Base-by-base conservation (phyloP, 2,113 vertebrate species). In the Eleginops maclovinus region DNA sequence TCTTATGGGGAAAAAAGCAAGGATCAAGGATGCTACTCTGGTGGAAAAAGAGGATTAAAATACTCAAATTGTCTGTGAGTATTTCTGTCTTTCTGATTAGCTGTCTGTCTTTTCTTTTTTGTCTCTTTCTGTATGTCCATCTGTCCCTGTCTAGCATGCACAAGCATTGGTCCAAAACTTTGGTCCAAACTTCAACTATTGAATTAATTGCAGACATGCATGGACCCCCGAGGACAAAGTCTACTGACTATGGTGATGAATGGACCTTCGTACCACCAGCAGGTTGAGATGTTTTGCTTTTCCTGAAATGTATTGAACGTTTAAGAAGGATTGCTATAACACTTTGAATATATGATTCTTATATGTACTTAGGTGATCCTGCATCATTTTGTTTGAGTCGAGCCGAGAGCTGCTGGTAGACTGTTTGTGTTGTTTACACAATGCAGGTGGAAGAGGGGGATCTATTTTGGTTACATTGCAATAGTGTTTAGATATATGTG, bases 1-100 rank as follows among this genome's bases (percentile, higher is more conserved):
- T 76, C 79, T 82, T 83, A 87, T 36, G 13, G 28, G 44, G 16
- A 68, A 59, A 59, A 72, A 88, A 66, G 21, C 46, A 69, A 50
- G 75, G 16, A 62, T 72, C 67, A 83, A 58, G 70, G 58, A 73
- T 72, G 50, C 55, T 67, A 41, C 77, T 77, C 31, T 70, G 80
- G 68, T 60, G 56, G 53, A 28, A 22, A 78, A 68, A 49, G 22
- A 71, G 44, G 54, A 81, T 77, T 77, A 43, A 73, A 70, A 75
- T 69, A 13, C 67, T 67, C 58, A 9, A 72, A 70, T 61, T 72
- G 22, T 77, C 15, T 49, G n/a, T 74, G 4, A 61, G 22, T 61
- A 59, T 59, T 2, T 21, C 60, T 36, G 14, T 41, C 46, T 58
- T 28, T 4, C 19, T 68, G 28, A 40, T 26, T n/a, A 44, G 28